Evolutionary conservation across 2,888 invertebrate species (phyloP).

Genomic region (Chirona hameri): DNA sequence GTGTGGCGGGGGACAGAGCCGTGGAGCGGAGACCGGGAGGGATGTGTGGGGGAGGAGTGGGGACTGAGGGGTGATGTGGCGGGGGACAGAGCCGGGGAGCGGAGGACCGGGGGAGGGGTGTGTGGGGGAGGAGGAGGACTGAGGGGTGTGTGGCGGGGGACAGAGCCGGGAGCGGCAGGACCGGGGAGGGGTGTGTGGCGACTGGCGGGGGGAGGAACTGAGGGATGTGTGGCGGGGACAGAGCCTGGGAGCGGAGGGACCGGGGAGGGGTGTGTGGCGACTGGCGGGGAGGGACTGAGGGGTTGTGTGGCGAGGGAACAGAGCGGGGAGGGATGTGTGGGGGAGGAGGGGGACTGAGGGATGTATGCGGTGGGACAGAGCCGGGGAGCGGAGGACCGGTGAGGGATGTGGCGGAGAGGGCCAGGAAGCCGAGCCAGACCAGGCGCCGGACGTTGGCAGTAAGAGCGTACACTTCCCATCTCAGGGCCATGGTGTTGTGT

Average conservation of each 20-base stretch:
- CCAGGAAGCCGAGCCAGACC: not conserved
- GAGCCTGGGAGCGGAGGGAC: not conserved
- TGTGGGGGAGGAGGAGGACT: no score
- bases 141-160: not conserved
- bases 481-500: conserved; percentile 4
- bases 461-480: conserved; percentile 24
- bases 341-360: no score
- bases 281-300: not conserved
- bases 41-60: no score
- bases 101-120: not conserved
- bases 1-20: not conserved
- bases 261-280: not conserved
- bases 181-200: not conserved
- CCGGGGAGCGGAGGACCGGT: not conserved
- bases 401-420: not conserved
- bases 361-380: not conserved
- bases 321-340: not conserved
- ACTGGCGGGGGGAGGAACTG: not conserved
- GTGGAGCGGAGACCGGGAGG: not conserved
- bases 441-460: conserved; percentile 8
- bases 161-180: not conserved
- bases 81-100: not conserved
- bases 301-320: no score
- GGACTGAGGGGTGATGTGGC: no score
- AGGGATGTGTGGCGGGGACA: no score